These are phyloP conservation scores for Hirtodrosophila trivittata DNA, from an alignment of 2,888 invertebrate genomes.

Conservation along the genomic window DNA sequence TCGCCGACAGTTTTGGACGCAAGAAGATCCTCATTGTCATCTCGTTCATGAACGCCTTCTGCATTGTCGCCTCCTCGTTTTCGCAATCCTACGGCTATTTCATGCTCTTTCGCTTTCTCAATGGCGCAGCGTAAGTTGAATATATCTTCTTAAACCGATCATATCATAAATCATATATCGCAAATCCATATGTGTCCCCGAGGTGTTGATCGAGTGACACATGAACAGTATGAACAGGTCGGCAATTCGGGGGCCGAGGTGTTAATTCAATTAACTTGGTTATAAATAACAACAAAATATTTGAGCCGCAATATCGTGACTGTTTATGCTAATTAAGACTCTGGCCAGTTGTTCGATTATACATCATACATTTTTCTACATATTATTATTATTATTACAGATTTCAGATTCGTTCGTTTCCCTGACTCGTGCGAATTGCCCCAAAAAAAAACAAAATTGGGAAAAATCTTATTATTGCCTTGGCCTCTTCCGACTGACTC, in stretches of 20 bases:
- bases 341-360: conserved; percentile 34
- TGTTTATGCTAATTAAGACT: conserved; percentile 72
- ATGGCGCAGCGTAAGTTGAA: conserved; percentile 94
- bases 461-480: conserved; percentile 24
- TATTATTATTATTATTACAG: conserved; percentile 24
- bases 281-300: conserved; percentile 76
- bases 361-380: conserved; percentile 1
- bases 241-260: conserved; percentile 40
- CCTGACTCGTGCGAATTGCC: conserved; percentile 16
- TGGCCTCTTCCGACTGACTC: conserved; percentile 36
- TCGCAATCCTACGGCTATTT: conserved; percentile 94
- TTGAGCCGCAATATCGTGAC: conserved; percentile 72
- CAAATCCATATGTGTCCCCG: conserved; percentile 19
- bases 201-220: conserved; percentile 58
- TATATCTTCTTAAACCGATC: background rate
- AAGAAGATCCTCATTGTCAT: conserved; percentile 94
- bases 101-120: conserved; percentile 95
- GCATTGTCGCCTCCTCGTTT: conserved; percentile 95
- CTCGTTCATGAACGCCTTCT: conserved; percentile 94
- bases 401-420: background rate
- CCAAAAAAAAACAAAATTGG: conserved; percentile 14
- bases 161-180: conserved; percentile 5
- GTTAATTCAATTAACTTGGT: conserved; percentile 75
- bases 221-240: conserved; percentile 35
- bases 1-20: conserved; percentile 94